A percentile compares a stretch with the other conserved stretches of the same genome.
These are phyloP conservation scores for Zhengitettix transpicula DNA, from an alignment of 2,888 invertebrate genomes.

Conservation along the genomic window DNA sequence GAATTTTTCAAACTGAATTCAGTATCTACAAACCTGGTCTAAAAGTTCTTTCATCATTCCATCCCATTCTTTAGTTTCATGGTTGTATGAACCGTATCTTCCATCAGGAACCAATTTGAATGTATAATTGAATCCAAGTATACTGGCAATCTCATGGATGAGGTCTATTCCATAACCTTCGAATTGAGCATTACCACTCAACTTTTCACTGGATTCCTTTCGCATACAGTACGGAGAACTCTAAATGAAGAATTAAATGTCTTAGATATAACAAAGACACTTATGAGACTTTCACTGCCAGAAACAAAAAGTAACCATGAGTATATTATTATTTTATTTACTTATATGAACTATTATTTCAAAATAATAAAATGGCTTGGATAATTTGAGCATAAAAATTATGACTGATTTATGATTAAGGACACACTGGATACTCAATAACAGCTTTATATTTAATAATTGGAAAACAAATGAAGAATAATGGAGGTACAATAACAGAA, in stretches of 20 bases:
- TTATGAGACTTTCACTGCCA: no score
- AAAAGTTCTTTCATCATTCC: constrained; percentile 78
- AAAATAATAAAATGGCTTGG: no score
- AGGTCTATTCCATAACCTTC: constrained; percentile 93
- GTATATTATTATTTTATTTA: no score
- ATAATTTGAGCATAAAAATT: no score
- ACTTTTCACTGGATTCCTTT: constrained; percentile 66
- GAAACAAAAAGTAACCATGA: no score
- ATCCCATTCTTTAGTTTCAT: constrained; percentile 77
- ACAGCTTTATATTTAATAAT: no score
- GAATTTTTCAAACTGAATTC: not conserved
- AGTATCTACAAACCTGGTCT: constrained; percentile 37
- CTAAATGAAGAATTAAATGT: constrained; percentile 28
- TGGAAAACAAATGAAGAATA: no score
- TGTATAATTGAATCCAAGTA: constrained; percentile 75
- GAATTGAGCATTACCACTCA: constrained; percentile 80
- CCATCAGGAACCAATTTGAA: constrained; percentile 74
- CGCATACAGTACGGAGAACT: constrained; percentile 94
- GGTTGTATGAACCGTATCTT: constrained; percentile 65
- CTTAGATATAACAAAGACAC: no score
- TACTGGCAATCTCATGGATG: constrained; percentile 76
- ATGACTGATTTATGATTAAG: no score
- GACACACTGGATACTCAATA: no score
- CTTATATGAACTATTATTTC: no score
- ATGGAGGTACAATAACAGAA: no score